phyloP scores from a whole-genome alignment of 2,888 invertebrate genomes.

The Linnaemya vulpina region DNA sequence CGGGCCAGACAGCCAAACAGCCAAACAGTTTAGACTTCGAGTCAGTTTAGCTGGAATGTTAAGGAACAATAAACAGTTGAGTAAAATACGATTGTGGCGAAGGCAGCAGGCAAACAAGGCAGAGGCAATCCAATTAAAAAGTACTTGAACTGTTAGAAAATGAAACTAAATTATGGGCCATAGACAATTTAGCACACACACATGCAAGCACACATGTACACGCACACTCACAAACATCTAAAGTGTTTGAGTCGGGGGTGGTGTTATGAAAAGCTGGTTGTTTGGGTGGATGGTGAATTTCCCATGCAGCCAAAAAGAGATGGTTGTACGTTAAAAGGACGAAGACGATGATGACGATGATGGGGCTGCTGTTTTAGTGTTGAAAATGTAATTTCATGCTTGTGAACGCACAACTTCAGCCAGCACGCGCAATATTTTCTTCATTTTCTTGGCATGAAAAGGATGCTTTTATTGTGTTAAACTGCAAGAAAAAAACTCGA shows the following conservation, averaged over 20 bases:
- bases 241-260: not conserved
- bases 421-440: not conserved
- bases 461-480: slow-evolving; percentile 38
- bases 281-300: slow-evolving; percentile 32
- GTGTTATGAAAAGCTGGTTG: not conserved
- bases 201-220: slow-evolving; percentile 10
- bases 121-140: slow-evolving; percentile 74
- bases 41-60: slow-evolving; percentile 40
- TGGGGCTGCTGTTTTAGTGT: not conserved
- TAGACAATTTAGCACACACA: slow-evolving; percentile 39
- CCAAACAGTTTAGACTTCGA: slow-evolving; percentile 33
- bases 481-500: slow-evolving; percentile 10
- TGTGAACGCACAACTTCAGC: slow-evolving; percentile 51
- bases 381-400: slow-evolving; percentile 67
- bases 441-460: slow-evolving; percentile 25
- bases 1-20: slow-evolving; percentile 1
- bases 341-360: not conserved
- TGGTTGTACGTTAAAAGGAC: slow-evolving; percentile 7
- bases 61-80: slow-evolving; percentile 40
- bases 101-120: slow-evolving; percentile 63
- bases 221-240: not conserved
- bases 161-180: slow-evolving; percentile 68
- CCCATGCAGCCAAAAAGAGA: slow-evolving; percentile 45
- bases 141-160: slow-evolving; percentile 74
- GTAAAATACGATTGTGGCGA: slow-evolving; percentile 38